A percentile compares a stretch with the other conserved stretches of the same genome.
Evolutionary conservation across 2,797 vertebrate genomes (phyloP).

Genomic region (Silurus lanzhouensis): DNA sequence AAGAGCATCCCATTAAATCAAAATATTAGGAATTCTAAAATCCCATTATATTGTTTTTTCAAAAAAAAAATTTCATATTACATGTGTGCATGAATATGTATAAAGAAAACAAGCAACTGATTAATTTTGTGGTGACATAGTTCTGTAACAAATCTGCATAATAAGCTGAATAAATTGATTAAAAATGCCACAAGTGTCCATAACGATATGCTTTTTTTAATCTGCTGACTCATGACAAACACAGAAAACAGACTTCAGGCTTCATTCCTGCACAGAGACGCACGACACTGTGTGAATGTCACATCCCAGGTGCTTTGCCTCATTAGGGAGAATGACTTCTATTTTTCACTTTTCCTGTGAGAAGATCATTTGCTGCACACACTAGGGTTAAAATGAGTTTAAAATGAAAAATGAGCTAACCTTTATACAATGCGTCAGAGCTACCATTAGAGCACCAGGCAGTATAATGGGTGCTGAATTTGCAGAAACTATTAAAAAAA

Average conservation of each 20-base stretch:
- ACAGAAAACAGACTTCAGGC: constrained; percentile 8
- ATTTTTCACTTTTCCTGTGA: constrained; percentile 10
- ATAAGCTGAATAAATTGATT: constrained; percentile 30
- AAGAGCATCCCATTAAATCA: not conserved
- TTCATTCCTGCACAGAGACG: constrained; percentile 17
- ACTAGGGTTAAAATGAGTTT: not conserved
- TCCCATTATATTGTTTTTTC: no score
- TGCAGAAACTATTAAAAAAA: not conserved
- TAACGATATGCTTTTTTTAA: constrained; percentile 2
- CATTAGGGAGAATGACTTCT: constrained; percentile 30
- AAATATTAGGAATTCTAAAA: not conserved
- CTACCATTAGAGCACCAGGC: not conserved
- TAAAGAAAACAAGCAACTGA: not conserved
- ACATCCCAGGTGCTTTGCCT: constrained; percentile 16
- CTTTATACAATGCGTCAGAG: not conserved
- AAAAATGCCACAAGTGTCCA: not conserved
- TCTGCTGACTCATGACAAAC: not conserved
- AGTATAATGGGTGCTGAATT: constrained; percentile 12
- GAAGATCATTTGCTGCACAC: not conserved
- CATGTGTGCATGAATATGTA: not conserved
- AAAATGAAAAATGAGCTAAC: constrained; percentile 29
- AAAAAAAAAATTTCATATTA: not conserved
- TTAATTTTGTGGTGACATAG: not conserved
- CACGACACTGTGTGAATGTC: constrained; percentile 2
- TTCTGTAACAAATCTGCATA: not conserved